phyloP scores from a whole-genome alignment of 2,797 vertebrate species.

The Silurus lanzhouensis region DNA sequence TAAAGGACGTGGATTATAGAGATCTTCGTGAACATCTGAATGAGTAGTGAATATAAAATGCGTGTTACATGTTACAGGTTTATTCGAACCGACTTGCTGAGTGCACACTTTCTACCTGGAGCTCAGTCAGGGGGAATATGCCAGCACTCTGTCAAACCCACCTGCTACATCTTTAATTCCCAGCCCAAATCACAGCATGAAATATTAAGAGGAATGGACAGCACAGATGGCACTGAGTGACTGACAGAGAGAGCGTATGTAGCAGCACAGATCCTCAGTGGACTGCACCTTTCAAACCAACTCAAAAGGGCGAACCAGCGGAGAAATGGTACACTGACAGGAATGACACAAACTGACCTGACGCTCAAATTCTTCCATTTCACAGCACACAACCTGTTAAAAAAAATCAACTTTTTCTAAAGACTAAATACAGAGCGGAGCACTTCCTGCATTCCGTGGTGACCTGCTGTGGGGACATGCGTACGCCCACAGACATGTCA shows the following conservation, averaged over 20 bases:
- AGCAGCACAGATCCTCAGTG: constrained; percentile 32
- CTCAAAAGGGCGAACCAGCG: neutral
- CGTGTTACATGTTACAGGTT: neutral
- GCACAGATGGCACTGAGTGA: constrained; percentile 34
- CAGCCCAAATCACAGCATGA: constrained; percentile 67
- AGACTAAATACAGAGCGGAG: constrained; percentile 65
- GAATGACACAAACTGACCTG: neutral
- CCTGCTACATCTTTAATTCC: constrained; percentile 68
- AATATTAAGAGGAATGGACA: constrained; percentile 64
- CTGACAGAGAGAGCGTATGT: neutral
- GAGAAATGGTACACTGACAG: constrained; percentile 29
- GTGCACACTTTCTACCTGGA: constrained; percentile 26
- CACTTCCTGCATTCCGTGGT: constrained; percentile 63
- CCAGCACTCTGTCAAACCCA: constrained; percentile 62
- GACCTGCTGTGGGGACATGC: constrained; percentile 58
- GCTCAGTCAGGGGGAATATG: constrained; percentile 57
- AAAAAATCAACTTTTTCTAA: constrained; percentile 68
- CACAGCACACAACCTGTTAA: constrained; percentile 11
- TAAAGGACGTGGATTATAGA: neutral
- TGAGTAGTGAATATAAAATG: neutral
- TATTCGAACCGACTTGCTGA: constrained; percentile 9
- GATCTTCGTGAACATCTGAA: neutral
- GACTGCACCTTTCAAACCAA: constrained; percentile 4
- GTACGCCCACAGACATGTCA: constrained; percentile 1
- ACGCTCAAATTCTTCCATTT: constrained; percentile 21